These are phyloP conservation scores for Xenopus borealis DNA, from an alignment of 2,113 vertebrate species.

Conservation along the genomic window DNA sequence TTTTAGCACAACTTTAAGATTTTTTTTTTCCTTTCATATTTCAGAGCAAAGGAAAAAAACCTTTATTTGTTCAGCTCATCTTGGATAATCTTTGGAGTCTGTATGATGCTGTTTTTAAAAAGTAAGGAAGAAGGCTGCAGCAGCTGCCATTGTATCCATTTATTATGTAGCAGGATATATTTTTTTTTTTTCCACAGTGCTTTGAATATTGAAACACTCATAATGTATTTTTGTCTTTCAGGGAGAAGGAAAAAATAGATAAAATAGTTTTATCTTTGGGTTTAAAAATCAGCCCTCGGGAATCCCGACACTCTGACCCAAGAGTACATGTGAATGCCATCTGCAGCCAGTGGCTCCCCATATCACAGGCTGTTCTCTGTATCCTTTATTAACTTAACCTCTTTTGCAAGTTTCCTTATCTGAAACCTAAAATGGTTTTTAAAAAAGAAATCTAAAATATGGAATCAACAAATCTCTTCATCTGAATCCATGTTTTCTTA, in stretches of 20 bases:
- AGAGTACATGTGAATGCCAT: conserved; percentile 91
- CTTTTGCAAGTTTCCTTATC: no score
- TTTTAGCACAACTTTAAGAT: no score
- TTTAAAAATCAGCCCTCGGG: conserved; percentile 78
- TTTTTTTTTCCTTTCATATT: not conserved
- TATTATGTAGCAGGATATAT: no score
- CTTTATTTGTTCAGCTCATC: conserved; percentile 92
- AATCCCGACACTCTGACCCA: conserved; percentile 83
- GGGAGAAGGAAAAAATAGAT: conserved; percentile 91
- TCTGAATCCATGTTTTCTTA: no score
- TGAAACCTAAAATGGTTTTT: no score
- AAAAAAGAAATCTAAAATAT: no score
- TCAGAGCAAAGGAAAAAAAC: conserved; percentile 93
- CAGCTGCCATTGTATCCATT: not conserved
- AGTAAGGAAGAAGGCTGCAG: conserved; percentile 63
- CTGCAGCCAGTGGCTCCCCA: conserved; percentile 90
- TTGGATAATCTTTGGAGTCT: conserved; percentile 96
- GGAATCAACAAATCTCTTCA: no score
- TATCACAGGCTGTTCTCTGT: conserved; percentile 89
- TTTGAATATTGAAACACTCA: no score
- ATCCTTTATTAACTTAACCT: conserved; percentile 68
- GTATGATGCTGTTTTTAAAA: conserved; percentile 89
- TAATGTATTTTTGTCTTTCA: conserved; percentile 46
- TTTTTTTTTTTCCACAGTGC: not conserved
- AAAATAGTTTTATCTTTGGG: conserved; percentile 87